Evolutionary conservation across 2,888 invertebrate species (phyloP).

Genomic region (Minunthozetes semirufus): DNA sequence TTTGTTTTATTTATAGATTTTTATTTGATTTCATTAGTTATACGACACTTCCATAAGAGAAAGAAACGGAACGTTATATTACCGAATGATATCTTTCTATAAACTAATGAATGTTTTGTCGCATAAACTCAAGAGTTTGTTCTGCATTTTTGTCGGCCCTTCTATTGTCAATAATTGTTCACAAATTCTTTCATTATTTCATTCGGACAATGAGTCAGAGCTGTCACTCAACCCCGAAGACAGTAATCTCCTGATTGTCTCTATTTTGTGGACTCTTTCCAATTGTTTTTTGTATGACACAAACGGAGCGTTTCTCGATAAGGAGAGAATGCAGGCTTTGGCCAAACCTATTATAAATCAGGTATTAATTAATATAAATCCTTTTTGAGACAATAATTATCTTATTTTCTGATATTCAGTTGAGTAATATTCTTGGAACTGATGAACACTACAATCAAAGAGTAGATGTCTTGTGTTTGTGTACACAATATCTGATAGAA

Average conservation of each 20-base stretch:
- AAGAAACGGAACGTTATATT: slow-evolving; percentile 52
- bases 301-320: slow-evolving; percentile 71
- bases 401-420: slow-evolving; percentile 42
- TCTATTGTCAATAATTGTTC: slow-evolving; percentile 70
- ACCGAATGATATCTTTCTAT: slow-evolving; percentile 40
- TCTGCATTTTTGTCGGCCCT: slow-evolving; percentile 80
- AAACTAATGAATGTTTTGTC: slow-evolving; percentile 52
- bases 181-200: slow-evolving; percentile 41
- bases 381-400: slow-evolving; percentile 27
- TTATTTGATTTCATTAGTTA: slow-evolving; percentile 53
- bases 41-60: slow-evolving; percentile 70
- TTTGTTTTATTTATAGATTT: slow-evolving; percentile 22
- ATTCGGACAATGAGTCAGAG: slow-evolving; percentile 15
- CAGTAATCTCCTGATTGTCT: slow-evolving; percentile 27
- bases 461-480: slow-evolving; percentile 64
- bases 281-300: slow-evolving; percentile 70
- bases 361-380: slow-evolving; percentile 46
- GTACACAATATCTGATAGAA: slow-evolving; percentile 68
- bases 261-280: slow-evolving; percentile 64
- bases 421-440: slow-evolving; percentile 49
- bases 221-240: background rate
- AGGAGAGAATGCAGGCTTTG: slow-evolving; percentile 72
- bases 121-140: slow-evolving; percentile 73
- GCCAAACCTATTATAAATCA: slow-evolving; percentile 85
- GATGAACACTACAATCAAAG: slow-evolving; percentile 57